Conservation (phyloP, 2,888 invertebrate genomes). For the Heliconius hortense region DNA sequence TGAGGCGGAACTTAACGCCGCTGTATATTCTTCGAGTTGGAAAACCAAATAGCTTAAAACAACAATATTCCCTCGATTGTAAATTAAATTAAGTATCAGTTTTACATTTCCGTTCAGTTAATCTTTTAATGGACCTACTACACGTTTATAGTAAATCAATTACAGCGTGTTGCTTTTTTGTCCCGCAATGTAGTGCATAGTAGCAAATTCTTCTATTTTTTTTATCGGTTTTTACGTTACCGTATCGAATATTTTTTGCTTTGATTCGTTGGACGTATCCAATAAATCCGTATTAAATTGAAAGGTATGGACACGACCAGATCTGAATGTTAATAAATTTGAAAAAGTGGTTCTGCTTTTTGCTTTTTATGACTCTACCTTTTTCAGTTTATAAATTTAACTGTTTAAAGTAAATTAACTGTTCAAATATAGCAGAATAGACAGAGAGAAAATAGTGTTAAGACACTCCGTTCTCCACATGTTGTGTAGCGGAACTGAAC, state of each 20-base stretch:
- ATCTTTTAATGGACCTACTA: no score
- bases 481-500: not conserved
- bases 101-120: no score
- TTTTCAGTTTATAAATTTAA: no score
- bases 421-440: not conserved
- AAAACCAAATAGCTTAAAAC: no score
- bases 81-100: no score
- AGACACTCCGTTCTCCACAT: not conserved
- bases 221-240: slow-evolving; percentile 19
- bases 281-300: slow-evolving; percentile 18
- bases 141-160: not conserved
- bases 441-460: not conserved
- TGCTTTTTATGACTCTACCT: no score
- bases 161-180: not conserved
- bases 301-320: not conserved
- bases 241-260: slow-evolving; percentile 27
- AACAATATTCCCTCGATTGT: no score
- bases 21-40: no score
- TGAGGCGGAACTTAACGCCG: no score
- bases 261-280: not conserved
- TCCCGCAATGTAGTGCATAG: not conserved
- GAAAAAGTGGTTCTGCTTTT: not conserved
- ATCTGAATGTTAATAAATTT: slow-evolving; percentile 5
- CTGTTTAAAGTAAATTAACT: no score
- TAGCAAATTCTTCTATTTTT: slow-evolving; percentile 21